phyloP scores from a whole-genome alignment of 2,888 invertebrate genomes.

The Ichneumoninae sp. region DNA sequence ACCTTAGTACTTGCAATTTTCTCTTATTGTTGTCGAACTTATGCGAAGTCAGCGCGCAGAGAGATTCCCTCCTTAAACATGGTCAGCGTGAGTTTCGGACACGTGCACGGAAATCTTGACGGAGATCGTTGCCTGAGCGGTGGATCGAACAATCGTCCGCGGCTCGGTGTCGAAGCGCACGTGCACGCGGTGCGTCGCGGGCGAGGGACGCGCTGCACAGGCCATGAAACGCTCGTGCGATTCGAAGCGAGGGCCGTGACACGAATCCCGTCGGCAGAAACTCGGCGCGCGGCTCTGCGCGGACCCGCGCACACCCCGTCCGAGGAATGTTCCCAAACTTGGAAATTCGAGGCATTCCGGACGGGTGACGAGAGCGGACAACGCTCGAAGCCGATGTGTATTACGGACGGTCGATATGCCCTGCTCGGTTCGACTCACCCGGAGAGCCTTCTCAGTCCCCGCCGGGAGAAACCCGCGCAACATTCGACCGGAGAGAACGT shows the following conservation, averaged over 20 bases:
- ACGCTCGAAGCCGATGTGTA: constrained; percentile 1
- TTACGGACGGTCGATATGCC: background rate
- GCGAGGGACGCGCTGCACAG: constrained; percentile 16
- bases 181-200: constrained; percentile 25
- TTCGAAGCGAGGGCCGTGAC: constrained; percentile 74
- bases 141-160: constrained; percentile 19
- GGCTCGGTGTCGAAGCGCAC: constrained; percentile 13
- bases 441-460: background rate
- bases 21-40: too few relatives aligned
- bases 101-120: background rate
- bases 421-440: background rate
- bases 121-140: background rate
- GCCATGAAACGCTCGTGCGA: constrained; percentile 24
- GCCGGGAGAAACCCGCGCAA: background rate
- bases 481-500: background rate
- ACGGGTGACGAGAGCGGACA: constrained; percentile 70
- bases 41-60: too few relatives aligned
- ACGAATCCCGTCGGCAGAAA: constrained; percentile 74
- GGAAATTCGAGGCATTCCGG: constrained; percentile 81
- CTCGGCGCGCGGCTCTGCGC: background rate
- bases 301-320: constrained; percentile 52
- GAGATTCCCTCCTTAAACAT: background rate
- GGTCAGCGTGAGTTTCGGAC: background rate
- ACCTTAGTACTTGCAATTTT: too few relatives aligned
- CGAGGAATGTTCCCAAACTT: constrained; percentile 80